Percentiles rank a stretch among this genome's conserved stretches.
phyloP scores from a whole-genome alignment of 2,888 invertebrate species.

The Standfussiana lucernea region DNA sequence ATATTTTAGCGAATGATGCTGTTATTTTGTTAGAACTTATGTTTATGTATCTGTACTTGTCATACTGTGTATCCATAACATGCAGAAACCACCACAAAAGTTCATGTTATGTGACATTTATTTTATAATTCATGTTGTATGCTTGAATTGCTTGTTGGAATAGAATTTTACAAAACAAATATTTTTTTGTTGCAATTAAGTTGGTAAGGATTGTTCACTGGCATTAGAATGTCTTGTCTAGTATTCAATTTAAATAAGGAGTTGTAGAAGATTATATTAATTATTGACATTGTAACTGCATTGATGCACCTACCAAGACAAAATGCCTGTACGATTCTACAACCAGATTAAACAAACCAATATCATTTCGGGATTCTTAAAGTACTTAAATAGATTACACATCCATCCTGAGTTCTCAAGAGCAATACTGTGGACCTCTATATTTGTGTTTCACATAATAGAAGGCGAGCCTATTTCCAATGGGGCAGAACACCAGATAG shows the following conservation, averaged over 20 bases:
- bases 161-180: neutral
- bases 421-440: too few relatives aligned
- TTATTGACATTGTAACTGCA: neutral
- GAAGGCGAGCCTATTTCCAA: too few relatives aligned
- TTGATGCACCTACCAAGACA: neutral
- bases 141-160: neutral
- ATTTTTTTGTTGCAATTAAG: neutral
- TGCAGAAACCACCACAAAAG: neutral
- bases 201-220: neutral
- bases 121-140: neutral
- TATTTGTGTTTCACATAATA: too few relatives aligned
- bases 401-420: too few relatives aligned
- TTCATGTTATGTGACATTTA: neutral
- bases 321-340: neutral
- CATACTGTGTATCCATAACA: neutral
- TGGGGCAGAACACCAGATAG: neutral
- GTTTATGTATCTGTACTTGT: constrained; percentile 11
- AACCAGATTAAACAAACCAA: neutral
- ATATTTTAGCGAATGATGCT: neutral
- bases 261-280: neutral
- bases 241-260: neutral
- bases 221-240: constrained; percentile 13
- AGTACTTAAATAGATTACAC: too few relatives aligned
- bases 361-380: too few relatives aligned
- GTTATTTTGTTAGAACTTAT: neutral